These are phyloP conservation scores for Drosophila persimilis DNA, from an alignment of 1,140 invertebrate genomes.

Conservation along the genomic window DNA sequence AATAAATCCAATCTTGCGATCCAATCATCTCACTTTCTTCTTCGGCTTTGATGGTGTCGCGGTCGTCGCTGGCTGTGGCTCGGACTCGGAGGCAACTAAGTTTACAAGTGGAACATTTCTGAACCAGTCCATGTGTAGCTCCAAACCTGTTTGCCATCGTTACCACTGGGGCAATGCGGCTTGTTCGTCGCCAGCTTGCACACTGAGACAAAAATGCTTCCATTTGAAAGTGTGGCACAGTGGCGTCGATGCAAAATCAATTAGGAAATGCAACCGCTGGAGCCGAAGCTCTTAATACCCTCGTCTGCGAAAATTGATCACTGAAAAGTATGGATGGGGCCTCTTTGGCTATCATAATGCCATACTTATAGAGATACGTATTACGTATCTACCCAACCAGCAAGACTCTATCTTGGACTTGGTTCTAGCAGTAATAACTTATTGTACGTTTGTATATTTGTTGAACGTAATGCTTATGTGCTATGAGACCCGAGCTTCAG, in stretches of 20 bases:
- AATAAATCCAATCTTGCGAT: conserved; percentile 21
- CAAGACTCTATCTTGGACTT: too few relatives aligned
- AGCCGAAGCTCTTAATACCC: neutral
- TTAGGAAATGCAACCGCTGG: neutral
- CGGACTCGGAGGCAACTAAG: conserved; percentile 44
- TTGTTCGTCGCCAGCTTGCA: neutral
- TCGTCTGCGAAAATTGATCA: too few relatives aligned
- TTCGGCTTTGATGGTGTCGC: conserved; percentile 32
- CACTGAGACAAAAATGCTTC: conserved; percentile 14
- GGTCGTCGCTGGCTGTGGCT: conserved; percentile 1
- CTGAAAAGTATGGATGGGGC: too few relatives aligned
- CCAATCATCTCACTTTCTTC: conserved; percentile 51
- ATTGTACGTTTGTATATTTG: too few relatives aligned
- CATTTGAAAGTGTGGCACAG: conserved; percentile 25
- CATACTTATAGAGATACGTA: too few relatives aligned
- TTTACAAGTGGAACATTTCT: conserved; percentile 59
- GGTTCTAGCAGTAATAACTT: too few relatives aligned
- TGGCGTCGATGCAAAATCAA: conserved; percentile 20
- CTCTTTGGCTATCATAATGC: too few relatives aligned
- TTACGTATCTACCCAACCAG: too few relatives aligned
- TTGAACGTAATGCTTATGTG: too few relatives aligned
- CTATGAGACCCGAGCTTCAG: too few relatives aligned
- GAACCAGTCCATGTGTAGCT: conserved; percentile 32
- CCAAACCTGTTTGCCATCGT: conserved; percentile 59
- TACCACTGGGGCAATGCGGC: conserved; percentile 41